Base-by-base conservation (phyloP, 2,113 vertebrate genomes). In the Rutilus rutilus region DNA sequence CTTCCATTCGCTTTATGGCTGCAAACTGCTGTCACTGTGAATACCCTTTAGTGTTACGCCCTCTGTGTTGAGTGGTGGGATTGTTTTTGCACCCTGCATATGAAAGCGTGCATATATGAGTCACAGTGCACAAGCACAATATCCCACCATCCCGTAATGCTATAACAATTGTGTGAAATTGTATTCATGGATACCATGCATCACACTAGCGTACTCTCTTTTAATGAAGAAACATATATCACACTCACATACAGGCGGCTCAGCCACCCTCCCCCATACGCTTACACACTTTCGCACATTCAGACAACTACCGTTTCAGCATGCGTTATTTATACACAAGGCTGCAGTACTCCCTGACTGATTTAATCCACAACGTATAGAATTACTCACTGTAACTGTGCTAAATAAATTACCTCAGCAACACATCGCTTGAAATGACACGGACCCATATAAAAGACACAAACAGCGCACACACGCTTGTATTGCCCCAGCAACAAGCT, bases 401-500 rank as follows among this genome's bases (percentile, higher is more conserved):
- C 27, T 82, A 23, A 67, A 81, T 81, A 50, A 81, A 65, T 64
- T 1, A 30, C 78, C 39, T 65, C 39, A 15, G 21, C 47, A 57
- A 64, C 59, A 71, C 33, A 27, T 42, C 11, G n/a, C 42, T 74
- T 25, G 42, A 74, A 77, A 77, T 77, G 6, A 25, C 76, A 79
- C 86, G 36, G 59, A 80, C 42, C 60, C 5, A 23, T 52, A 33
- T 14, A 27, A 59, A 21, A 47, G 9, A 62, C 64, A 76, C 62
- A 54, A 57, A 59, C 52, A 19, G 57, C 7, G 4, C n/a, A 82
- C 64, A 83, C 50, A 83, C 50, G 42, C 59, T 36, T 19, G 30
- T 19, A 80, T 85, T 86, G 86, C 87, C 87, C 87, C 81, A 64
- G 89, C 89, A 88, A 84, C 84, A 80, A 87, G 82, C 84, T 50